Percentiles rank a stretch among this genome's conserved stretches.
phyloP scores from a whole-genome alignment of 1,140 invertebrate species.

The Drosophila willistoni region DNA sequence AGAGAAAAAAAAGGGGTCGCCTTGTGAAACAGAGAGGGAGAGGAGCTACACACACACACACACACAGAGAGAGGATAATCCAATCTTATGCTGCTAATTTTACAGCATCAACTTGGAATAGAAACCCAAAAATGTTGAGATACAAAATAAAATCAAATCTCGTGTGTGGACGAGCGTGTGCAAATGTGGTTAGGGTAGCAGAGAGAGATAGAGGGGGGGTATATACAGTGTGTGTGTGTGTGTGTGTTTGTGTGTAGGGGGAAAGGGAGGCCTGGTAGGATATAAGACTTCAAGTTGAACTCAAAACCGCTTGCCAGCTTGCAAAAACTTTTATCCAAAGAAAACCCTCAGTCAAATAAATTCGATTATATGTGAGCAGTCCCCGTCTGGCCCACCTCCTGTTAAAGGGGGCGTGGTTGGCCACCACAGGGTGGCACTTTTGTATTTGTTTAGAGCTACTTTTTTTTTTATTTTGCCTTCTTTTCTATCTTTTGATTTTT shows the following conservation, averaged over 20 bases:
- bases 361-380: conserved; percentile 68
- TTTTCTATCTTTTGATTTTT: background rate
- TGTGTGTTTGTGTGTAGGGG: too few relatives aligned
- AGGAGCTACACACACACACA: conserved; percentile 27
- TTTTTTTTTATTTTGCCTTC: conserved; percentile 28
- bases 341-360: conserved; percentile 72
- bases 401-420: conserved; percentile 46
- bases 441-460: conserved; percentile 22
- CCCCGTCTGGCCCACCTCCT: conserved; percentile 9
- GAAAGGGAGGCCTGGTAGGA: background rate
- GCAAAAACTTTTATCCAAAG: conserved; percentile 62
- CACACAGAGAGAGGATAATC: conserved; percentile 68
- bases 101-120: conserved; percentile 61
- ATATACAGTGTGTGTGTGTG: too few relatives aligned
- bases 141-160: conserved; percentile 71
- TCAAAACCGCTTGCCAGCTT: conserved; percentile 60
- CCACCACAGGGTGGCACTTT: conserved; percentile 50
- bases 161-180: conserved; percentile 65
- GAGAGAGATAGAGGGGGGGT: background rate
- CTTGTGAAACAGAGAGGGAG: conserved; percentile 28
- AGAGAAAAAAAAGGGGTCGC: conserved; percentile 39
- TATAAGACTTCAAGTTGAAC: conserved; percentile 49
- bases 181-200: conserved; percentile 61
- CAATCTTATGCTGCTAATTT: conserved; percentile 81
- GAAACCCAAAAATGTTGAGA: conserved; percentile 52